Conservation (phyloP, 2,888 invertebrate genomes). For the Alloplasta piceator region DNA sequence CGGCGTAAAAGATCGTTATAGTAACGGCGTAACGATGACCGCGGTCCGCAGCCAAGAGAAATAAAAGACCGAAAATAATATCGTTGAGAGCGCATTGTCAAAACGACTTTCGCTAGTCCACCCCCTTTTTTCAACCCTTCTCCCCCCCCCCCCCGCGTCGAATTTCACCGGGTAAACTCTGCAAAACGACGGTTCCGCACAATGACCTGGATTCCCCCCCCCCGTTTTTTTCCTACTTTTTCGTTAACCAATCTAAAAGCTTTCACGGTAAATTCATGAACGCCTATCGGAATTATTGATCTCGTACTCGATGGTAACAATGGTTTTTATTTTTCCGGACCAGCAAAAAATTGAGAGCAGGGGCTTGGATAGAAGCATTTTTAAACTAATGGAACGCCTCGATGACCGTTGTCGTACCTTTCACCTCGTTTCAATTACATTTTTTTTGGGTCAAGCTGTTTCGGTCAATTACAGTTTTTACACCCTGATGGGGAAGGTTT, state of each 20-base stretch:
- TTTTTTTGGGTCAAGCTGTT: no score
- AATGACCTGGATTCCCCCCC: conserved; percentile 12
- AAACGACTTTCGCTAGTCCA: conserved; percentile 22
- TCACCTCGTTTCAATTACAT: no score
- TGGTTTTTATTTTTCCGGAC: neutral
- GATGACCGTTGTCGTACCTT: no score
- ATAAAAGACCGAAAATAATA: conserved; percentile 38
- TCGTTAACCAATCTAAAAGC: neutral
- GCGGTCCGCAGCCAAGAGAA: conserved; percentile 17
- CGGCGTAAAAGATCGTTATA: conserved; percentile 48
- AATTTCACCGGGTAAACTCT: conserved; percentile 24
- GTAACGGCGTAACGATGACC: conserved; percentile 62
- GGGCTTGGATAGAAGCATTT: neutral
- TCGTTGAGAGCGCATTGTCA: conserved; percentile 16
- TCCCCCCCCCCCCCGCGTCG: neutral
- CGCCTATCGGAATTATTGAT: conserved; percentile 12
- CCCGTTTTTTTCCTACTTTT: neutral
- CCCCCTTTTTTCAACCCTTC: neutral
- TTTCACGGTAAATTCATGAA: conserved; percentile 23
- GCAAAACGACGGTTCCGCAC: conserved; percentile 5
- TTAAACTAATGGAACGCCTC: no score
- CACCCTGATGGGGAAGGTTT: no score
- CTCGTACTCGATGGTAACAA: neutral
- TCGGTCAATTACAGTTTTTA: no score
- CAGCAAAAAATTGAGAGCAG: neutral